Base-by-base conservation (phyloP, 2,797 vertebrate species). In the Macropodus opercularis region DNA sequence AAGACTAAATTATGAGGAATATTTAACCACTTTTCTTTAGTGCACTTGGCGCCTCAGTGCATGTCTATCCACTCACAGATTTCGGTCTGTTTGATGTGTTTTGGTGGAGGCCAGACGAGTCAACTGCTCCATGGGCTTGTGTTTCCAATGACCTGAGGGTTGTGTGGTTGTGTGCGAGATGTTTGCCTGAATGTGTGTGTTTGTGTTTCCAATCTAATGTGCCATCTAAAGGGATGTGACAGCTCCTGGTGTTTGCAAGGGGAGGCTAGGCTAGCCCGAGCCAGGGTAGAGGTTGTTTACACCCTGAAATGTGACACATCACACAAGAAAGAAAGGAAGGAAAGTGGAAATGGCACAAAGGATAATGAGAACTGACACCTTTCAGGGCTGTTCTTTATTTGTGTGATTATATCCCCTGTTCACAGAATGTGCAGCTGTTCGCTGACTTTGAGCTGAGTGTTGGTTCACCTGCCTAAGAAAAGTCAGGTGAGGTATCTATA, bases 121-220 rank as follows among this genome's bases (percentile, higher is more conserved):
- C 77, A 77, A 84, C 72, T 77, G 83, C 75, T 81, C 63, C 71
- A 59, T 26, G 51, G 66, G 69, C 43, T 80, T 71, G 35, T 51
- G 59, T 81, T 70, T 81, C 74, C 83, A 86, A 83, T 73, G 84
- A 84, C 82, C 67, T 23, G 59, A 63, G 78, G 72, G 63, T 66
- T 73, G 46, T 73, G 63, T 12, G 67, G 67, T n/a, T n/a, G 69
- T 80, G 70, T 79, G 71, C 41, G 47, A 38, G 66, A 55, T 50
- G 56, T 72, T 68, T 55, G 49, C 59, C 57, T 19, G 27, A 22
- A 43, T 39, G 32, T 24, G 21, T 63, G 62, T 65, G 64, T 67
- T 46, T 81, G 75, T 72, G 43, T 67, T 73, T 44, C 52, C 44
- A 26, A 82, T 83, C 63, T 75, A 77, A 84, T 64, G 78, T 69